Evolutionary conservation across 2,888 invertebrate species (phyloP).

Genomic region (Cantharis rufa): DNA sequence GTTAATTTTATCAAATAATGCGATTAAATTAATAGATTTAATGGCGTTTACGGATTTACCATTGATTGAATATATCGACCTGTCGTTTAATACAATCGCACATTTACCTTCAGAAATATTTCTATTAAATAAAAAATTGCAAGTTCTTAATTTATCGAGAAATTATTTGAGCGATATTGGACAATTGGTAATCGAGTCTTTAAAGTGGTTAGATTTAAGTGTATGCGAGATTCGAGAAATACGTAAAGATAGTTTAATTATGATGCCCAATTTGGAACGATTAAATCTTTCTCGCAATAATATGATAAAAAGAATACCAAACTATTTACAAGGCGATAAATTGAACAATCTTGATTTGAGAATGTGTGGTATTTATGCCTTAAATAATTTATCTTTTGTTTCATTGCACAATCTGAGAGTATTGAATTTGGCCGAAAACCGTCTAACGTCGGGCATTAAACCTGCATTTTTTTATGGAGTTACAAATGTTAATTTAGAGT

Average conservation of each 20-base stretch:
- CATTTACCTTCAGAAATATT: conserved; percentile 64
- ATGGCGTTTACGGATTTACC: conserved; percentile 66
- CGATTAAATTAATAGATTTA: conserved; percentile 63
- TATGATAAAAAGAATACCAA: conserved; percentile 65
- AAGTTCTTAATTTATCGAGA: conserved; percentile 66
- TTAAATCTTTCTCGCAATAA: conserved; percentile 69
- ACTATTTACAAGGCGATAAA: conserved; percentile 63
- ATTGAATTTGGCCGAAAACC: conserved; percentile 71
- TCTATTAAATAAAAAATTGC: conserved; percentile 63
- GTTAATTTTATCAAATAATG: conserved; percentile 70
- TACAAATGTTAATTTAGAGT: conserved; percentile 64
- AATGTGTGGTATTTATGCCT: conserved; percentile 63
- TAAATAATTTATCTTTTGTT: conserved; percentile 67
- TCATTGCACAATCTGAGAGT: conserved; percentile 64
- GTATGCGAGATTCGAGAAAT: conserved; percentile 68
- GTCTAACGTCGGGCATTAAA: conserved; percentile 67
- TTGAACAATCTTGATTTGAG: conserved; percentile 65
- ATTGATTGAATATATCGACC: conserved; percentile 64
- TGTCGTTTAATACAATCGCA: conserved; percentile 72
- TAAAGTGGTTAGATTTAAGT: conserved; percentile 65
- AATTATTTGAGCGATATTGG: conserved; percentile 66
- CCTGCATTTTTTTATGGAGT: conserved; percentile 65
- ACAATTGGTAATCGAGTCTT: conserved; percentile 62
- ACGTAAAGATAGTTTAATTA: conserved; percentile 61
- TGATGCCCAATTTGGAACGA: conserved; percentile 62